Conservation (phyloP, 30 jellyfish, hydroid and myxozoan genomes). For the Pelagia noctiluca region DNA sequence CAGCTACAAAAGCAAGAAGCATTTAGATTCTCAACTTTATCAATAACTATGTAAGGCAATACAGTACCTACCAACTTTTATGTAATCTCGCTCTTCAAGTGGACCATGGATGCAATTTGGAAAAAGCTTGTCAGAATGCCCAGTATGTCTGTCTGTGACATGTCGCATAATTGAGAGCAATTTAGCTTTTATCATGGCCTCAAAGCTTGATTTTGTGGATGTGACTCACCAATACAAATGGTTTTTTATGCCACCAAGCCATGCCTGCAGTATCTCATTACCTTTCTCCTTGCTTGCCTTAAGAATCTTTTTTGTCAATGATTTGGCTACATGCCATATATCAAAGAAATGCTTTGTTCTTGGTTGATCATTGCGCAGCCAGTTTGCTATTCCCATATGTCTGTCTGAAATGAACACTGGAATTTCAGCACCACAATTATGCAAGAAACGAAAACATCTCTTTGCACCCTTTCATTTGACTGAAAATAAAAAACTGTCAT, state of each 20-base stretch:
- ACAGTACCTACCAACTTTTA: slow-evolving; percentile 27
- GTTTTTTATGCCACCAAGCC: slow-evolving; percentile 23
- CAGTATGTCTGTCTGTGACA: slow-evolving; percentile 39
- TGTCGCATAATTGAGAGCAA: slow-evolving; percentile 16
- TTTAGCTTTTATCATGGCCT: background rate
- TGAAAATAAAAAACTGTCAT: slow-evolving; percentile 2
- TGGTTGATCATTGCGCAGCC: slow-evolving; percentile 18
- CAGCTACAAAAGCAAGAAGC: too few species aligned
- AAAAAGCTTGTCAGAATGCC: slow-evolving; percentile 13
- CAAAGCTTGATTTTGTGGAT: slow-evolving; percentile 42
- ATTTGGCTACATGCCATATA: slow-evolving; percentile 51
- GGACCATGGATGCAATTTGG: slow-evolving; percentile 43
- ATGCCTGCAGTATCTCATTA: background rate
- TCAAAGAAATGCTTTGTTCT: slow-evolving; percentile 23
- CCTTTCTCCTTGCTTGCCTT: slow-evolving; percentile 30
- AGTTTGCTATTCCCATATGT: slow-evolving; percentile 28
- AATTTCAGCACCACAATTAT: background rate
- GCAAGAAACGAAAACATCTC: slow-evolving; percentile 21
- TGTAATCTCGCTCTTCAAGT: slow-evolving; percentile 40
- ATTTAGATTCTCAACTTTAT: too few species aligned
- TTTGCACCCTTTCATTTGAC: slow-evolving; percentile 48
- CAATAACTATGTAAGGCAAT: too few species aligned
- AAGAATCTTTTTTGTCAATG: slow-evolving; percentile 10
- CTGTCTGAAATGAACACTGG: slow-evolving; percentile 22
- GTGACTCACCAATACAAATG: slow-evolving; percentile 33